A percentile compares a stretch with the other conserved stretches of the same genome.
phyloP scores from a whole-genome alignment of 2,888 invertebrate genomes.

The Trissolcus brochymenae region DNA sequence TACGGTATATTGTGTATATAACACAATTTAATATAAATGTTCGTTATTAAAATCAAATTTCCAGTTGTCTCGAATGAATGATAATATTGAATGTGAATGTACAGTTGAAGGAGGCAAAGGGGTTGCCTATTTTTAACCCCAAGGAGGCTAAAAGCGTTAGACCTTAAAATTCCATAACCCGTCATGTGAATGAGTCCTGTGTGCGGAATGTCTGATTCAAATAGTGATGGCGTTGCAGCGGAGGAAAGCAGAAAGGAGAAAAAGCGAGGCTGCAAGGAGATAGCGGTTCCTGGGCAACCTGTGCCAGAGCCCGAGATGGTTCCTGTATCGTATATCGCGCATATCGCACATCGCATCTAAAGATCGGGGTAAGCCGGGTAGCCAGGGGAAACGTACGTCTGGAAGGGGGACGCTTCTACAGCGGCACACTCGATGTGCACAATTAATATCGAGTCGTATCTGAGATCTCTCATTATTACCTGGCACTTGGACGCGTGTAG shows the following conservation, averaged over 20 bases:
- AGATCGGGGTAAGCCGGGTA: slow-evolving; percentile 74
- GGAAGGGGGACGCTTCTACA: slow-evolving; percentile 35
- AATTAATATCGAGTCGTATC: slow-evolving; percentile 75
- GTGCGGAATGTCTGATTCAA: slow-evolving; percentile 46
- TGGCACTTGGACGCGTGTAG: slow-evolving; percentile 63
- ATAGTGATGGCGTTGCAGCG: slow-evolving; percentile 30
- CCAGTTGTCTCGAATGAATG: background rate
- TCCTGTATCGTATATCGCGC: slow-evolving; percentile 60
- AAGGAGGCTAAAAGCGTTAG: too few species aligned
- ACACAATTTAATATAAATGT: too few species aligned
- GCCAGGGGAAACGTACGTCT: slow-evolving; percentile 46
- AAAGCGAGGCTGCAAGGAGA: slow-evolving; percentile 30
- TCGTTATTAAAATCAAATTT: background rate
- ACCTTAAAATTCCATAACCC: background rate
- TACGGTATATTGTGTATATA: too few species aligned
- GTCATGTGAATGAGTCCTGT: slow-evolving; percentile 12
- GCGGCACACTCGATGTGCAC: slow-evolving; percentile 66
- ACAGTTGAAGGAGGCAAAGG: background rate
- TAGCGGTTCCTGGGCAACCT: slow-evolving; percentile 46
- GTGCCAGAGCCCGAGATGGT: slow-evolving; percentile 50
- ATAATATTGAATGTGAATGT: background rate
- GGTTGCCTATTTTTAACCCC: too few species aligned
- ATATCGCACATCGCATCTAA: slow-evolving; percentile 70
- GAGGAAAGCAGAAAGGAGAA: slow-evolving; percentile 36
- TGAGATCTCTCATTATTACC: slow-evolving; percentile 76